These are phyloP conservation scores for Caenorhabditis briggsae DNA, from an alignment of 1,140 invertebrate genomes.

Conservation along the genomic window DNA sequence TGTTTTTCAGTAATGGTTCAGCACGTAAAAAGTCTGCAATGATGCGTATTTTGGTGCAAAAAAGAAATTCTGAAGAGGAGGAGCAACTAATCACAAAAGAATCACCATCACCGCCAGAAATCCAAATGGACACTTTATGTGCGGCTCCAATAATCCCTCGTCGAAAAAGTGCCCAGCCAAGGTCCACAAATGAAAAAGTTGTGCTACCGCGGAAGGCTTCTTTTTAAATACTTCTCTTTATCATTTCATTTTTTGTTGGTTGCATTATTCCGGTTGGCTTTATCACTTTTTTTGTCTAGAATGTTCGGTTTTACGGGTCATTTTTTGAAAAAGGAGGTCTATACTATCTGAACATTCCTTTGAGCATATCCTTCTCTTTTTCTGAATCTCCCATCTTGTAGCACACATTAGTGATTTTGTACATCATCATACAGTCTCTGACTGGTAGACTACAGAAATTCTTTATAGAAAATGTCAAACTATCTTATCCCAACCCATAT, in stretches of 20 bases:
- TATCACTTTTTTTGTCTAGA: not conserved
- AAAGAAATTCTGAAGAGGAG: slow-evolving; percentile 46
- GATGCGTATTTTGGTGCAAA: slow-evolving; percentile 44
- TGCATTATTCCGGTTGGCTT: not conserved
- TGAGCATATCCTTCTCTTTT: not conserved
- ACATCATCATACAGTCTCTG: slow-evolving; percentile 13
- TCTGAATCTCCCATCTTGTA: not conserved
- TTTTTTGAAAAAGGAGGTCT: not conserved
- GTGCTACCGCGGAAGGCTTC: slow-evolving; percentile 40
- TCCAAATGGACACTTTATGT: slow-evolving; percentile 42
- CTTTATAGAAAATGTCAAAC: too few species aligned
- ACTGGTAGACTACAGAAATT: not conserved
- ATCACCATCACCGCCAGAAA: slow-evolving; percentile 48
- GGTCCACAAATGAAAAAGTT: slow-evolving; percentile 46
- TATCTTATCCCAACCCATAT: not conserved
- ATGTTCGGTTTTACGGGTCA: not conserved
- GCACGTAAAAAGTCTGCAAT: slow-evolving; percentile 25
- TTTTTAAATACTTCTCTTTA: not conserved
- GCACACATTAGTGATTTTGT: not conserved
- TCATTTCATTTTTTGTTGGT: not conserved
- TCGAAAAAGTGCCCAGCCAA: slow-evolving; percentile 38
- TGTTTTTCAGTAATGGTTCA: slow-evolving; percentile 18
- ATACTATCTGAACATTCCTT: not conserved
- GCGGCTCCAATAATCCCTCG: slow-evolving; percentile 49
- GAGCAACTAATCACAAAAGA: slow-evolving; percentile 53